These are phyloP conservation scores for Panurus biarmicus DNA, from an alignment of 2,113 vertebrate genomes.

Conservation along the genomic window DNA sequence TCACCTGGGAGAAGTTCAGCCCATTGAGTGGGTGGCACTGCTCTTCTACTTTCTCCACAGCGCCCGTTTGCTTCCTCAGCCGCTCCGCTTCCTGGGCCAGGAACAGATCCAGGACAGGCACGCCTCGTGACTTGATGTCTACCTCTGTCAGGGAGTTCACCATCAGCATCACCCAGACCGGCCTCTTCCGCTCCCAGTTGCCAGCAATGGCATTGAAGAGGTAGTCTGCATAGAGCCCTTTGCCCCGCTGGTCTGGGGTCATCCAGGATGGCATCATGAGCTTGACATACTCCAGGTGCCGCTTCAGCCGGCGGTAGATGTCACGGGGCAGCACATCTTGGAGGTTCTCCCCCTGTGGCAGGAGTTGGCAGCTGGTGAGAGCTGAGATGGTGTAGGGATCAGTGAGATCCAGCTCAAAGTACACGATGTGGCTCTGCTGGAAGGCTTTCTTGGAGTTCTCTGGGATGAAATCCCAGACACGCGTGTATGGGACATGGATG, in stretches of 20 bases:
- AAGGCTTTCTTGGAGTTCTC: constrained; percentile 87
- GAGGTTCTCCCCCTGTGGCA: constrained; percentile 82
- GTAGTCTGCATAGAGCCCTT: constrained; percentile 85
- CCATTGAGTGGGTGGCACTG: constrained; percentile 88
- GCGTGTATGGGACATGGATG: constrained; percentile 84
- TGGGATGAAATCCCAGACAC: constrained; percentile 86
- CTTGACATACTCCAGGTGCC: constrained; percentile 84
- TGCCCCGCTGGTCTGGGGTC: constrained; percentile 84
- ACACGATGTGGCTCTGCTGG: constrained; percentile 81
- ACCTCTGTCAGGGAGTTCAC: constrained; percentile 85
- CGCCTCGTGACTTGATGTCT: constrained; percentile 80
- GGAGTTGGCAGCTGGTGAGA: constrained; percentile 83
- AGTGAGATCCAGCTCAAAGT: constrained; percentile 86
- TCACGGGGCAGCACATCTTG: constrained; percentile 82
- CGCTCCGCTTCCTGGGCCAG: constrained; percentile 86
- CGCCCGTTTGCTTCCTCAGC: constrained; percentile 82
- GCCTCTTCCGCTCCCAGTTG: constrained; percentile 86
- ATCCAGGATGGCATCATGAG: constrained; percentile 90
- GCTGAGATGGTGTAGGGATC: constrained; percentile 83
- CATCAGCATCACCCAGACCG: constrained; percentile 90
- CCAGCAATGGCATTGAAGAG: constrained; percentile 88
- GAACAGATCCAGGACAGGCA: constrained; percentile 84
- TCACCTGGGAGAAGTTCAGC: constrained; percentile 89
- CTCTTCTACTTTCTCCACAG: constrained; percentile 89
- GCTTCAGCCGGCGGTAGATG: constrained; percentile 79